A percentile compares a stretch with the other conserved stretches of the same genome.
Conservation (phyloP, 2,888 invertebrate species). For the Drosophila paranaensis region DNA sequence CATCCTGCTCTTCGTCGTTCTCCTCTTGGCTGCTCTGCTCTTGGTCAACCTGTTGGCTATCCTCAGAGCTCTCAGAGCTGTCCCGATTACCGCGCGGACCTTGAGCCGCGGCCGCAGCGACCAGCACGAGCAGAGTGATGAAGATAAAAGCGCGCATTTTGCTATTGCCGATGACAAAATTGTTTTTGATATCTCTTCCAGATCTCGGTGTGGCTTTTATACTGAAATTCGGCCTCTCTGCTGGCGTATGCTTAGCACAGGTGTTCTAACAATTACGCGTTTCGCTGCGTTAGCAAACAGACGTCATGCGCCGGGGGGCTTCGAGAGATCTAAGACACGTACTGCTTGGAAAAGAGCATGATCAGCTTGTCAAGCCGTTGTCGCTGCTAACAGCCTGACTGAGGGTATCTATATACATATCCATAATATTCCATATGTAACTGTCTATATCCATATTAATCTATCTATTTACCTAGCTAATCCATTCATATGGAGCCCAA, state of each 20-base stretch:
- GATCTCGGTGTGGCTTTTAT: neutral
- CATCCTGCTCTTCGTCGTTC: neutral
- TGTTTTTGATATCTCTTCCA: neutral
- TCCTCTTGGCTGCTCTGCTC: neutral
- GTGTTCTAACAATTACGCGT: neutral
- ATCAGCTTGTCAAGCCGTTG: neutral
- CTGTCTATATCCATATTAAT: neutral
- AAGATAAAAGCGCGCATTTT: neutral
- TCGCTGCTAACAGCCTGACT: too few species aligned
- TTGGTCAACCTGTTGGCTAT: neutral
- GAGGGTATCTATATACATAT: neutral
- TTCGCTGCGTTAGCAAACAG: too few species aligned
- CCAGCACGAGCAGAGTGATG: neutral
- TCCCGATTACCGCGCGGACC: neutral
- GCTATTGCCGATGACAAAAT: neutral
- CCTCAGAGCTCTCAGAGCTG: neutral
- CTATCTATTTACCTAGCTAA: neutral
- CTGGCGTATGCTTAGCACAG: neutral
- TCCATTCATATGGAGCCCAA: neutral
- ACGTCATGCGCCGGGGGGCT: too few species aligned
- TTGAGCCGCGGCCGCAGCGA: neutral
- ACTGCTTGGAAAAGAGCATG: neutral
- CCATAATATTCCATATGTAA: too few species aligned
- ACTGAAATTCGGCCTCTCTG: neutral
- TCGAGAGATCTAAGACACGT: too few species aligned